Evolutionary conservation across 2,797 vertebrate species (phyloP), one percentile per base, ranked within the genome.

Genomic region (Valencia hispanica): DNA sequence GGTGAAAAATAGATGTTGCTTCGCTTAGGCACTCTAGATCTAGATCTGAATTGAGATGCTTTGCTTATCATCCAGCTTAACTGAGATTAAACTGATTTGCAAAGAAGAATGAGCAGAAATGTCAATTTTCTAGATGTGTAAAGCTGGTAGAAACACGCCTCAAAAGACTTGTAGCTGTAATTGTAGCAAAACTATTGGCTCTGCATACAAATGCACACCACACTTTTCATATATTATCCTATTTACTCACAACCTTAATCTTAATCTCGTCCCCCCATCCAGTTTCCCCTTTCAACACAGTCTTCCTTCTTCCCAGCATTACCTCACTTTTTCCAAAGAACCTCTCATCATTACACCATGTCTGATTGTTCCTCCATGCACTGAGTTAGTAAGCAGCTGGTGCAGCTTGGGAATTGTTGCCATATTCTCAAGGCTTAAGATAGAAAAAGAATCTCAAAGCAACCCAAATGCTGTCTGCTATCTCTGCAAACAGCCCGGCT

Each of bases 371-470:
- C 73, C 78, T 74, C 79, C 75, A 72, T 72, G 61, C 74, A 51
- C 1, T 69, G 32, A 83, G 65, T 74, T 57, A 76, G 70, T 84
- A 74, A 79, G 84, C 41, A 30, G 63, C 57, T 70, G 66, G 57
- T 72, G 73, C 61, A 66, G 45, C 82, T 73, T 89, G 79, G 84
- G 83, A 91, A 81, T 83, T 82, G 84, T 86, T 74, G 75, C 86
- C 84, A 74, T 86, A 79, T 83, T 84, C 77, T 85, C 55, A 14
- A 72, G 73, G 68, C 72, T 83, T 80, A 82, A 77, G 76, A 75
- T 84, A 85, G 80, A 89, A 81, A 87, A 73, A 78, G 43, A 82
- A 79, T 10, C 81, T 87, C 84, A 86, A 84, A 79, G n/a, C 76
- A 68, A 61, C 76, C 70, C 41, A 82, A 82, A 84, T 86, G 83